Evolutionary conservation across 2,113 vertebrate genomes (phyloP), one percentile per base, ranked within the genome.

Genomic region (Festucalex cinctus): DNA sequence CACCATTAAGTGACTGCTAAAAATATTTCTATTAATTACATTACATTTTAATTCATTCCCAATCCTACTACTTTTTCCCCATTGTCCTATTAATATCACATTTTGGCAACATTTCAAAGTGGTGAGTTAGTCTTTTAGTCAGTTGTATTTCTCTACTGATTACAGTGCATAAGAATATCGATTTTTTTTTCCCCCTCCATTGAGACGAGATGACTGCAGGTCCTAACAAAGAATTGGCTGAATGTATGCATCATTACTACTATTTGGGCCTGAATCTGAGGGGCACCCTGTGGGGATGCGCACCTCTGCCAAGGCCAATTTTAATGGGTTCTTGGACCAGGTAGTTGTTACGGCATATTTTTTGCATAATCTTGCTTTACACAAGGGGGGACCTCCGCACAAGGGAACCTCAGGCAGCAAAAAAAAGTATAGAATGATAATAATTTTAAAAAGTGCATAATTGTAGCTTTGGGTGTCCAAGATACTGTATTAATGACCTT

Each of bases 201-300:
- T 62, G 60, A 26, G 37, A 39, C 37, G 19, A 22, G 60, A 62
- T 43, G 39, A 62, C n/a, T 62, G n/a, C 59, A 60, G 58, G 36
- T 60, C 20, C 37, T 16, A 24, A 61, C 59, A 61, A 62, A 62
- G 39, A 62, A 9, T 26, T 43, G 22, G 60, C 60, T 62, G 59
- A 43, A 62, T 26, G 39, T 62, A 62, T 62, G 60, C 60, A 43
- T 62, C 60, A 62, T 62, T 62, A 43, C 14, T 39, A 62, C 16
- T 24, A 62, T 62, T 62, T 62, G 60, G 60, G 60, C 60, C 7
- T 44, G 22, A 62, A 62, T 62, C 60, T 62, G 39, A 62, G 60
- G 37, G n/a, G 13, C 37, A 62, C 39, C 60, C 60, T 26, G 60
- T 43, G 22, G 60, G 39, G 39, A 43, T 62, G 60, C 39, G 13